Base-by-base conservation (phyloP, 2,888 invertebrate genomes). In the Caradrina kadenii region DNA sequence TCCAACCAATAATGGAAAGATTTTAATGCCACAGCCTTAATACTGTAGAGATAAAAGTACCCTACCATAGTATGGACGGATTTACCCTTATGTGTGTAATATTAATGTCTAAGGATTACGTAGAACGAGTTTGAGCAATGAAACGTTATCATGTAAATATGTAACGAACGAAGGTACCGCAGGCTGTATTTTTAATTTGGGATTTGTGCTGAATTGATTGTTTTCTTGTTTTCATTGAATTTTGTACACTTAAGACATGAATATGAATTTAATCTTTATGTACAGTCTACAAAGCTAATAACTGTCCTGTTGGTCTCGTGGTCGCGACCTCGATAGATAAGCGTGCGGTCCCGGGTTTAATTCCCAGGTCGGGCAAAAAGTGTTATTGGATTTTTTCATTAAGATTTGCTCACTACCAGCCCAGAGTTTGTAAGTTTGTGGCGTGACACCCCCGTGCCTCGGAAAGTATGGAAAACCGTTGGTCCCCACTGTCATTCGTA, bases 181-280 rank as follows among this genome's bases (percentile, higher is more conserved):
- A 39, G 11, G 13, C 11, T 52, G 42, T 48, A 60, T 73, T 73
- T 73, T 58, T 61, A 48, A 55, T 73, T 48, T 11, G n/a, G 22
- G 19, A 35, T 65, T 55, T 73, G 2, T n/a, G 10, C 10, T 31
- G 21, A 56, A 45, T 50, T 21, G 1, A 17, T 15, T 22, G 11
- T 48, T 49, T 42, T 15, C 10, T 26, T 26, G 50, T 55, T 68
- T 59, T 60, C 11, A 59, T 50, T 63, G 5, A 54, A 63, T 63
- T 49, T 49, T 26, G 26, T n/a, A n/a, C n/a, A 35, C 26, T 26
- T 26, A 26, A 3, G 26, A 26, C 4, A 26, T 26, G 2, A 26
- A 26, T 26, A 26, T 26, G 26, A 26, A 26, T 26, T 26, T 26
- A 26, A 26, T 26, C 26, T 26, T 26, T 26, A 26, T n/a, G n/a